Conservation (phyloP, 2,888 invertebrate species). For the Rhagonycha lutea region DNA sequence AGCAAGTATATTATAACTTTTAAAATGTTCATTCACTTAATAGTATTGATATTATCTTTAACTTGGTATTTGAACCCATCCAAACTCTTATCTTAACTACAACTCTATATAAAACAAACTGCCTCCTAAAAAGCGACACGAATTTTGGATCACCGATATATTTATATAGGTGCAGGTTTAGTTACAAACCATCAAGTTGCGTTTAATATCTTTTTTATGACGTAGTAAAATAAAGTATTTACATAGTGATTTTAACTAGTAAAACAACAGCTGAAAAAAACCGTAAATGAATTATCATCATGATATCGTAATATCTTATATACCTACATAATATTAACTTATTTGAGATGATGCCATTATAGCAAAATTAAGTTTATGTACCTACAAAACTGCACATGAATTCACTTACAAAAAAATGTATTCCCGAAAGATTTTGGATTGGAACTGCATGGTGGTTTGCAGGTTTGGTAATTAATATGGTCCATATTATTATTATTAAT, state of each 20-base stretch:
- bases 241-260: background rate
- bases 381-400: too few species aligned
- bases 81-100: constrained; percentile 36
- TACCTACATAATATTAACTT: too few species aligned
- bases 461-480: too few species aligned
- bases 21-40: constrained; percentile 37
- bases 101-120: constrained; percentile 35
- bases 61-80: constrained; percentile 38
- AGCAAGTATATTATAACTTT: constrained; percentile 14
- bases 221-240: background rate
- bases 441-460: too few species aligned
- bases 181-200: background rate
- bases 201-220: background rate
- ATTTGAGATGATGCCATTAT: background rate
- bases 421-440: too few species aligned
- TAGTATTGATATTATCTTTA: constrained; percentile 35
- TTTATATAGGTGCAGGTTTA: background rate
- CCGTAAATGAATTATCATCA: background rate
- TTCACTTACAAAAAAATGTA: too few species aligned
- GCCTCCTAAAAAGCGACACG: background rate
- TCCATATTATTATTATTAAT: too few species aligned
- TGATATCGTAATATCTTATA: background rate
- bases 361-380: too few species aligned
- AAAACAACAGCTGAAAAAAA: background rate
- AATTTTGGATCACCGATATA: background rate